phyloP scores from a whole-genome alignment of 2,797 vertebrate genomes.

The Acanthurus tractus region DNA sequence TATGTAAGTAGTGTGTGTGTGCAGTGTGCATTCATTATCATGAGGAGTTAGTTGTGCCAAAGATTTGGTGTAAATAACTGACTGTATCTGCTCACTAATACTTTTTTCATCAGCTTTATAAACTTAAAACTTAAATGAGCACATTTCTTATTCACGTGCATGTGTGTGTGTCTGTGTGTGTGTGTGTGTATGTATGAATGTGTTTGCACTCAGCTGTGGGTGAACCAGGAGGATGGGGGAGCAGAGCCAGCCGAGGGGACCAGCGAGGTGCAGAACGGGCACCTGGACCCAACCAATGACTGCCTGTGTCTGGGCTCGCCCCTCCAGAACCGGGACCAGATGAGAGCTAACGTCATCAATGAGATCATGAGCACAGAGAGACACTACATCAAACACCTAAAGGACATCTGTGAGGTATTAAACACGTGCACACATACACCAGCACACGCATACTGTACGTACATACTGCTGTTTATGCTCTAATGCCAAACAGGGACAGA shows the following conservation, averaged over 20 bases:
- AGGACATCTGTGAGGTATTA: conserved; percentile 95
- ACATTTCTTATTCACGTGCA: conserved; percentile 48
- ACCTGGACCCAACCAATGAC: conserved; percentile 94
- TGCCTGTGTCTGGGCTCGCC: conserved; percentile 96
- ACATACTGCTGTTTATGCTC: not conserved
- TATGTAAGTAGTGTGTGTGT: conserved; percentile 12
- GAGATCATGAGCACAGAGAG: conserved; percentile 99
- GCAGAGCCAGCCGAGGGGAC: conserved; percentile 91
- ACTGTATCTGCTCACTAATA: conserved; percentile 31
- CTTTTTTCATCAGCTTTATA: conserved; percentile 26
- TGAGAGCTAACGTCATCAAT: conserved; percentile 99
- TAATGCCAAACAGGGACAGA: conserved; percentile 9
- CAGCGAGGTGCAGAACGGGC: conserved; percentile 97
- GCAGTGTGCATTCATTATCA: conserved; percentile 40
- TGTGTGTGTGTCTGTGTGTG: conserved; percentile 52
- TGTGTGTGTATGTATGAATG: conserved; percentile 43
- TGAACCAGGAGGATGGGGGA: conserved; percentile 96
- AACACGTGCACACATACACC: conserved; percentile 21
- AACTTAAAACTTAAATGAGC: conserved; percentile 6
- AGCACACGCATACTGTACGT: not conserved
- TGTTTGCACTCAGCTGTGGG: conserved; percentile 91
- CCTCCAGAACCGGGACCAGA: conserved; percentile 98
- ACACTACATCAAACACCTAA: conserved; percentile 98
- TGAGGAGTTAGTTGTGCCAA: conserved; percentile 13
- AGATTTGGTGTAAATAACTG: conserved; percentile 5